A percentile compares a stretch with the other conserved stretches of the same genome.
phyloP scores from a whole-genome alignment of 1,140 invertebrate genomes.

The Scaptomyza pallida region DNA sequence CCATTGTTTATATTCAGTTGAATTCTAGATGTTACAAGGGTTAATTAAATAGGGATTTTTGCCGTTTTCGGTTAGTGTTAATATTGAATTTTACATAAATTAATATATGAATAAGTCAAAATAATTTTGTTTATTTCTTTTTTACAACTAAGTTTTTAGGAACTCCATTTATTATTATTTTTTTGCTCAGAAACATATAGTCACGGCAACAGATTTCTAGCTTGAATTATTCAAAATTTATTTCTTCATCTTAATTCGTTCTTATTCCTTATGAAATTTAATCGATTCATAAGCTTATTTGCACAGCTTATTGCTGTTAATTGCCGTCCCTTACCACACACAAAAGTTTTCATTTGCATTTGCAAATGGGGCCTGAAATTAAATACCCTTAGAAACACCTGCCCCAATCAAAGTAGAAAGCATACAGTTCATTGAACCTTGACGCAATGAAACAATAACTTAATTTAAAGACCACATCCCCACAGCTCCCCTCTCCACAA shows the following conservation, averaged over 20 bases:
- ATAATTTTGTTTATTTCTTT: no score
- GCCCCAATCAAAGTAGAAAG: background rate
- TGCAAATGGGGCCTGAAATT: background rate
- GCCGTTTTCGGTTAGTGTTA: no score
- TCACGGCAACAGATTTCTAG: background rate
- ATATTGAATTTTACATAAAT: no score
- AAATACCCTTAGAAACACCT: constrained; percentile 3
- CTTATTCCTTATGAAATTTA: no score
- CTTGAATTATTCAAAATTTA: no score
- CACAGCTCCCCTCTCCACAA: background rate
- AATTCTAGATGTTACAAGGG: no score
- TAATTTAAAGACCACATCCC: constrained; percentile 9
- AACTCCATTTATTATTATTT: no score
- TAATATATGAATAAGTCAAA: no score
- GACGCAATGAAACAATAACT: constrained; percentile 11
- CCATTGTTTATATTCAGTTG: background rate
- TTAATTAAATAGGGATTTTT: no score
- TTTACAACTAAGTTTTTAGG: no score
- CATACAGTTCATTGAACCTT: constrained; percentile 42
- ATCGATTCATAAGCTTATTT: constrained; percentile 13
- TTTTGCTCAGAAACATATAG: no score
- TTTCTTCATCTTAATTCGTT: no score
- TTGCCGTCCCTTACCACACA: background rate
- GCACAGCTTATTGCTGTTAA: constrained; percentile 20
- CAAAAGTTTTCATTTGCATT: constrained; percentile 1